phyloP scores from a whole-genome alignment of 2,113 vertebrate species.

The Lagopus leucura region DNA sequence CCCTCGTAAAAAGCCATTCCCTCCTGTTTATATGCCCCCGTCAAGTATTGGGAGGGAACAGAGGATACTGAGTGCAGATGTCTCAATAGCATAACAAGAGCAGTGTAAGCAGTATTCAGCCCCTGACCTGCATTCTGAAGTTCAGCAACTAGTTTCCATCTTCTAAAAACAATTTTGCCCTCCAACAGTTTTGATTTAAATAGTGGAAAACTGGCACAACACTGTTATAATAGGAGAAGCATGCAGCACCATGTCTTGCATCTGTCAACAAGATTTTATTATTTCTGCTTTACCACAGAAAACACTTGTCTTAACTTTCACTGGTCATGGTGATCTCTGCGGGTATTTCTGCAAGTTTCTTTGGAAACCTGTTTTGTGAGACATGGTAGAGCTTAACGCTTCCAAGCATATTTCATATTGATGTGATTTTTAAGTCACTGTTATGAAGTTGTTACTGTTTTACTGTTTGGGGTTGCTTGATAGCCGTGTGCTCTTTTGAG shows the following conservation, averaged over 20 bases:
- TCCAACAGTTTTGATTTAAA: not conserved
- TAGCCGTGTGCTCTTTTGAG: not conserved
- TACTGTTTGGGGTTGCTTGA: not conserved
- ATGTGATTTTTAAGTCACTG: not conserved
- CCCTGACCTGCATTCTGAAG: not conserved
- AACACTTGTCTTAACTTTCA: not conserved
- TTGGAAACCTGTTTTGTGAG: slow-evolving; percentile 8
- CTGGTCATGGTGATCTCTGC: not conserved
- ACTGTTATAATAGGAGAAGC: not conserved
- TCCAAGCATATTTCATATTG: not conserved
- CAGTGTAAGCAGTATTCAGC: not conserved
- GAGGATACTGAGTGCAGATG: not conserved
- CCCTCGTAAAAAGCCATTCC: too few relatives aligned
- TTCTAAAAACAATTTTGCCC: not conserved
- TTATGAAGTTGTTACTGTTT: not conserved
- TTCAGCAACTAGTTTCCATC: not conserved
- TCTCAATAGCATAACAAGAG: not conserved
- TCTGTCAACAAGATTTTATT: not conserved
- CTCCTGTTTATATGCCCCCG: too few relatives aligned
- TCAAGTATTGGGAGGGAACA: not conserved
- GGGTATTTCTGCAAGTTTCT: not conserved
- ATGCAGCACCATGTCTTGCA: not conserved
- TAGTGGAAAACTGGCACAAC: not conserved
- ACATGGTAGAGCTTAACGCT: not conserved
- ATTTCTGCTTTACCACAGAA: not conserved